Evolutionary conservation across 2,797 vertebrate genomes (phyloP).

Genomic region (Falco novaeseelandiae): DNA sequence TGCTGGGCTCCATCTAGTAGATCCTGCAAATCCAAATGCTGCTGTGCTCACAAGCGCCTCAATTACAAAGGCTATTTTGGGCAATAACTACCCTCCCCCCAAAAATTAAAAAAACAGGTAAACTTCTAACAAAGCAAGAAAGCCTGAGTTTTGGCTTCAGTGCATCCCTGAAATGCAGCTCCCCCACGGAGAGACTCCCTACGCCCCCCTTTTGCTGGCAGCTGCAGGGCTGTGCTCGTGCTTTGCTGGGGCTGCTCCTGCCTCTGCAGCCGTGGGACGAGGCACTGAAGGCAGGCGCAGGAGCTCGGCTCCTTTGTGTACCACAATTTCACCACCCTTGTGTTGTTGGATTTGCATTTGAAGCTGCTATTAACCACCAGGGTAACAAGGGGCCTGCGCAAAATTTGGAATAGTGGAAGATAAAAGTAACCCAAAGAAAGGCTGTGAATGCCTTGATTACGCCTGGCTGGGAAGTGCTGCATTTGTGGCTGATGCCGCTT

Average conservation of each 20-base stretch:
- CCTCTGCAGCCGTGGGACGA: neutral
- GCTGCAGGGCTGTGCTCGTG: neutral
- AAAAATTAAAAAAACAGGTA: neutral
- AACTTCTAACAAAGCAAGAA: neutral
- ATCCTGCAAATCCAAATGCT: neutral
- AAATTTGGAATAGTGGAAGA: conserved; percentile 22
- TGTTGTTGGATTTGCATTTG: conserved; percentile 70
- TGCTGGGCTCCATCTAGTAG: neutral
- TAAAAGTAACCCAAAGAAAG: conserved; percentile 40
- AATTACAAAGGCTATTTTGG: neutral
- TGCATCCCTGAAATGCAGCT: neutral
- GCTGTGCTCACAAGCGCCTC: neutral
- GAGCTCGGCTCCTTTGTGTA: conserved; percentile 26
- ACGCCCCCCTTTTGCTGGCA: neutral
- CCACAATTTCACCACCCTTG: conserved; percentile 1
- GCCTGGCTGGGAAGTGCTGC: neutral
- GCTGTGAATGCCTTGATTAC: conserved; percentile 42
- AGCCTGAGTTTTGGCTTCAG: neutral
- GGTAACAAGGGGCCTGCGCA: conserved; percentile 9
- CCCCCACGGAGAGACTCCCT: neutral
- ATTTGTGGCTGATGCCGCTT: neutral
- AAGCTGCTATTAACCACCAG: conserved; percentile 45
- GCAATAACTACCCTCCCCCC: neutral
- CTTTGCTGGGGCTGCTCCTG: neutral
- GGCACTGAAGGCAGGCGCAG: neutral